phyloP scores from a whole-genome alignment of 2,113 vertebrate species.

The Mormyrus lacerda region DNA sequence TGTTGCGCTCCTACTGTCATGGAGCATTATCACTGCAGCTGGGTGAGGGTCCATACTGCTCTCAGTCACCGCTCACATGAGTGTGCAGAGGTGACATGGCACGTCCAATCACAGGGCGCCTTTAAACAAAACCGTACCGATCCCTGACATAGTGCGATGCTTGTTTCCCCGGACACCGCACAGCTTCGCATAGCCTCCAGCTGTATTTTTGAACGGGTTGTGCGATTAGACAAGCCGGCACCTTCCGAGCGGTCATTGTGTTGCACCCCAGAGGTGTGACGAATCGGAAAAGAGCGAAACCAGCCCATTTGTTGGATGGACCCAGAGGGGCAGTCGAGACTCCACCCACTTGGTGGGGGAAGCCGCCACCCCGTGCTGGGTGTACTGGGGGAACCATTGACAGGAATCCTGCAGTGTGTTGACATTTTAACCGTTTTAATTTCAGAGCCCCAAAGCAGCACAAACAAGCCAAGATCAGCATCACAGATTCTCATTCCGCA shows the following conservation, averaged over 20 bases:
- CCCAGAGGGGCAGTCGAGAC: background rate
- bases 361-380: background rate
- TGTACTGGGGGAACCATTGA: background rate
- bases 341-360: background rate
- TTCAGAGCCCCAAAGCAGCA: background rate
- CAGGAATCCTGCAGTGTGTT: background rate
- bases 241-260: background rate
- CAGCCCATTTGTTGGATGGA: background rate
- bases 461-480: background rate
- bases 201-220: background rate
- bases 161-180: background rate
- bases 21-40: background rate
- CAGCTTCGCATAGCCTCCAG: background rate
- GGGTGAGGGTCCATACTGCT: no score
- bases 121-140: background rate
- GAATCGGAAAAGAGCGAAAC: background rate
- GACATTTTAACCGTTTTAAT: background rate
- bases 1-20: background rate
- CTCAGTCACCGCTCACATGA: background rate
- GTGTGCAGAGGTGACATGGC: background rate
- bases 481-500: constrained; percentile 24
- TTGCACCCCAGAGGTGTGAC: background rate
- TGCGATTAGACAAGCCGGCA: background rate
- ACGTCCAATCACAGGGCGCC: background rate
- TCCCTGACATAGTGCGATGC: background rate